Conservation (phyloP, 2,888 invertebrate genomes). For the Euproctis similis region DNA sequence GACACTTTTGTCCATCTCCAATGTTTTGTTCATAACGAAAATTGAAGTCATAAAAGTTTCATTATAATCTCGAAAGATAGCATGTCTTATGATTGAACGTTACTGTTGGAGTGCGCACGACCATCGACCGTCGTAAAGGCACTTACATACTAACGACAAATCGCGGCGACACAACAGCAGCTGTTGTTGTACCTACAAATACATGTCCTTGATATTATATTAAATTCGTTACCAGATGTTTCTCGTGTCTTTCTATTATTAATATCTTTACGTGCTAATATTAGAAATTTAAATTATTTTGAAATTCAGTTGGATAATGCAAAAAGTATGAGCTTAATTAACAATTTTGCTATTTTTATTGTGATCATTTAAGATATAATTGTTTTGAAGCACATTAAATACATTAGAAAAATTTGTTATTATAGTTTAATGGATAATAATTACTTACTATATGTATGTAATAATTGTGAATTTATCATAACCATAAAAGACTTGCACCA, state of each 20-base stretch:
- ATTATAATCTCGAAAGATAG: slow-evolving; percentile 68
- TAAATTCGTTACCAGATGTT: slow-evolving; percentile 24
- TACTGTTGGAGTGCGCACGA: slow-evolving; percentile 49
- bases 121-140: slow-evolving; percentile 38
- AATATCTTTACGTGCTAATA: slow-evolving; percentile 17
- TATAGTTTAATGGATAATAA: too few relatives aligned
- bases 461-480: too few relatives aligned
- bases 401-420: too few relatives aligned
- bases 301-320: too few relatives aligned
- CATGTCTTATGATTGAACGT: slow-evolving; percentile 66
- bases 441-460: too few relatives aligned
- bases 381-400: too few relatives aligned
- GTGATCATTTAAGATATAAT: too few relatives aligned
- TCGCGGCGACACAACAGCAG: slow-evolving; percentile 22
- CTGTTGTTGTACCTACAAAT: slow-evolving; percentile 17
- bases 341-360: too few relatives aligned
- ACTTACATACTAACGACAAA: slow-evolving; percentile 24
- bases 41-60: slow-evolving; percentile 66
- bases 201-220: slow-evolving; percentile 25
- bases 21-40: slow-evolving; percentile 46
- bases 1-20: slow-evolving; percentile 30
- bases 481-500: too few relatives aligned
- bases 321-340: too few relatives aligned
- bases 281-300: slow-evolving; percentile 4
- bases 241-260: slow-evolving; percentile 16